phyloP scores from a whole-genome alignment of 1,140 invertebrate species.

The Luehdorfia chinensis region DNA sequence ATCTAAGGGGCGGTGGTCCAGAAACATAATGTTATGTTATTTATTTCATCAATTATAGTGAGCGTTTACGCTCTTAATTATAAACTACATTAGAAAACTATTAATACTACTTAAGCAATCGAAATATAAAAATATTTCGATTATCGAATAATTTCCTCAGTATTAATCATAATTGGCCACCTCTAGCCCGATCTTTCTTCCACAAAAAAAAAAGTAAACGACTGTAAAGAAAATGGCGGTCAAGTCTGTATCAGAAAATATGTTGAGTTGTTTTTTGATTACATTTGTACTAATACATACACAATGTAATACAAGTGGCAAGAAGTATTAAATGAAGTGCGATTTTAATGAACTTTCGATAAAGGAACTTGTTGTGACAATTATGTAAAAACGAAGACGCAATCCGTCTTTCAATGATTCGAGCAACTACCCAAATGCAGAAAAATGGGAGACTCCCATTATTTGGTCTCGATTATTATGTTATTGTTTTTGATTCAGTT shows the following conservation, averaged over 20 bases:
- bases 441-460: slow-evolving; percentile 67
- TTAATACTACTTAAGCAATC: too few species aligned
- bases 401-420: slow-evolving; percentile 50
- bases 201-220: slow-evolving; percentile 10
- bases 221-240: slow-evolving; percentile 65
- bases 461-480: slow-evolving; percentile 55
- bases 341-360: slow-evolving; percentile 24
- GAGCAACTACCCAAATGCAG: slow-evolving; percentile 56
- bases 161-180: too few species aligned
- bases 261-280: slow-evolving; percentile 45
- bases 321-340: slow-evolving; percentile 41
- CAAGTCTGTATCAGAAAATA: slow-evolving; percentile 53
- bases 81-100: too few species aligned
- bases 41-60: too few species aligned
- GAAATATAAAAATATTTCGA: too few species aligned
- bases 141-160: too few species aligned
- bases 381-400: slow-evolving; percentile 67
- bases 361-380: slow-evolving; percentile 34
- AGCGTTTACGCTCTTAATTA: too few species aligned
- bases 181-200: too few species aligned
- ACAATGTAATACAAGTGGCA: slow-evolving; percentile 46
- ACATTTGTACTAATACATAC: slow-evolving; percentile 25
- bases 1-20: too few species aligned
- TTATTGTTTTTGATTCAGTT: slow-evolving; percentile 50
- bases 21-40: too few species aligned